phyloP scores from a whole-genome alignment of 2,888 invertebrate genomes.

The Gastrophysa polygoni region DNA sequence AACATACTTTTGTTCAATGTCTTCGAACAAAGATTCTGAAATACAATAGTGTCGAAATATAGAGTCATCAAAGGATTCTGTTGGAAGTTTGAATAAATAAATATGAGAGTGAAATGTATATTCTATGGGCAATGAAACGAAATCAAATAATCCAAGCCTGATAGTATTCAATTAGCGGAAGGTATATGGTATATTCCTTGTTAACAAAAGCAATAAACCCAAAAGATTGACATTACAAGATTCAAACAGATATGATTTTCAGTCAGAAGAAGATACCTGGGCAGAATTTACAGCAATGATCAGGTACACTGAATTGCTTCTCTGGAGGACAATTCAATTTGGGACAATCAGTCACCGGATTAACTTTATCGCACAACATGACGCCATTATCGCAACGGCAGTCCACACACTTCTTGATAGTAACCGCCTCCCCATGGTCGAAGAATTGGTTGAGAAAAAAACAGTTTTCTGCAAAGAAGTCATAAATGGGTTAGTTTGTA shows the following conservation, averaged over 20 bases:
- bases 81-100: too few species aligned
- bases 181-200: too few species aligned
- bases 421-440: conserved; percentile 81
- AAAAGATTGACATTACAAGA: background rate
- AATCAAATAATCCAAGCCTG: too few species aligned
- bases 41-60: too few species aligned
- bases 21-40: too few species aligned
- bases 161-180: too few species aligned
- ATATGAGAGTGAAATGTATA: too few species aligned
- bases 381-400: conserved; percentile 84
- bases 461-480: conserved; percentile 49
- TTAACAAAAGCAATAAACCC: background rate
- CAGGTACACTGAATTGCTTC: conserved; percentile 81
- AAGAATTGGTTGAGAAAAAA: conserved; percentile 59
- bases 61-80: too few species aligned
- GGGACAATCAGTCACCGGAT: conserved; percentile 78
- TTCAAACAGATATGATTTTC: background rate
- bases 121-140: too few species aligned
- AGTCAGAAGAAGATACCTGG: conserved; percentile 65
- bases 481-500: conserved; percentile 23
- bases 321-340: conserved; percentile 76
- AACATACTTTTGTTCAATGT: too few species aligned
- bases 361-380: conserved; percentile 76
- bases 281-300: conserved; percentile 90
- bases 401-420: conserved; percentile 77